Evolutionary conservation across 2,888 invertebrate genomes (phyloP), one percentile per base, ranked within the genome.

Genomic region (Monochamus alternatus): DNA sequence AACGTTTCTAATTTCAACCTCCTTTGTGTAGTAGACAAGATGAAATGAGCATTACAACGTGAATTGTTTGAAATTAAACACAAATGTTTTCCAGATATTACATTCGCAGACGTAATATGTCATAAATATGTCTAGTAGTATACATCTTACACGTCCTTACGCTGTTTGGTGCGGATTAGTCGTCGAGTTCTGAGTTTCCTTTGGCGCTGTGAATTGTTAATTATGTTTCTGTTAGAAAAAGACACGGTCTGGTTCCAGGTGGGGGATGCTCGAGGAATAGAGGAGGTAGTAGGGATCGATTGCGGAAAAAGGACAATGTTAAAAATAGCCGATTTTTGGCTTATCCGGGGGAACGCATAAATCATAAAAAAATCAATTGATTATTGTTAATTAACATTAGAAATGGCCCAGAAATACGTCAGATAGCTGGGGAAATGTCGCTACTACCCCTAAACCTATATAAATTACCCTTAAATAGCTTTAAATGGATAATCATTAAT

Each of bases 1-100:
- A 81, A 78, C 81, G 77, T 78, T 79, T 81, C 79, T 77, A 81
- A 81, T 81, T 81, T 81, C 79, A 71, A 74, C 75, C 73, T 69
- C 75, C 79, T 79, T 81, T 81, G 77, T 80, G 78, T 74, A 66
- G 76, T 62, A 78, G 80, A 80, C 78, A 80, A 79, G 76, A 77
- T 73, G 80, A 76, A 78, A 80, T 77, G 80, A 77, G 75, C 78
- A 75, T 78, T 76, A 73, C 60, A 72, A 77, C 77, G 68, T 74
- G 78, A 77, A 80, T 76, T 73, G 77, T 77, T 77, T 75, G 74
- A 76, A 77, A 77, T 80, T 78, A 80, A 78, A 80, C 76, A 71
- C 70, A 74, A 76, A 77, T 76, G 78, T 75, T 78, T 80, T 78
- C 75, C 73, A 77, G 78, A 80, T 77, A 74, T 74, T 74, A 69